These are phyloP conservation scores for Pterostichus madidus DNA, from an alignment of 2,888 invertebrate species.

Conservation along the genomic window DNA sequence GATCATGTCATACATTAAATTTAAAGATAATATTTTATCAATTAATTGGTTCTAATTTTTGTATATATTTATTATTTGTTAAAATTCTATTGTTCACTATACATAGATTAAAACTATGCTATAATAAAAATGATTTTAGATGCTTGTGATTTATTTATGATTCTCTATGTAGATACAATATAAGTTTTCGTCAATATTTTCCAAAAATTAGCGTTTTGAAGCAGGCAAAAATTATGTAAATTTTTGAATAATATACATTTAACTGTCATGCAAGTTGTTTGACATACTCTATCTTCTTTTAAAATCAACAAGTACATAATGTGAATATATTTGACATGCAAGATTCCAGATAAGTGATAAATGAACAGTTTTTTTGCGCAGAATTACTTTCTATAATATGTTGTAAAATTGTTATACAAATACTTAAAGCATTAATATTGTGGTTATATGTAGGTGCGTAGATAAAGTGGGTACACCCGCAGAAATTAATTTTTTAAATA, in stretches of 20 bases:
- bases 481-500: no score
- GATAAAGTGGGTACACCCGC: no score
- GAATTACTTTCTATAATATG: neutral
- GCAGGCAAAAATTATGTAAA: slow-evolving; percentile 39
- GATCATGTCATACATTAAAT: no score
- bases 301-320: slow-evolving; percentile 35
- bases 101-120: no score
- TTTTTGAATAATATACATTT: slow-evolving; percentile 6
- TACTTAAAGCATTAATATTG: no score
- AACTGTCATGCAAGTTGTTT: slow-evolving; percentile 8
- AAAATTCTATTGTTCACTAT: no score
- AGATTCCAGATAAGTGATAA: neutral
- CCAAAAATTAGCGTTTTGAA: neutral
- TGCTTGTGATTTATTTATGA: neutral
- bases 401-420: no score
- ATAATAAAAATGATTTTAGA: no score
- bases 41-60: no score
- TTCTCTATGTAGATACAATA: neutral
- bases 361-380: neutral
- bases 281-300: slow-evolving; percentile 12
- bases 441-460: no score
- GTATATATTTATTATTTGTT: no score
- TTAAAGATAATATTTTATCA: no score
- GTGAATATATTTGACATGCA: slow-evolving; percentile 8
- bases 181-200: neutral